Evolutionary conservation across 1,140 invertebrate genomes (phyloP).

Genomic region (Aphidius gifuensis): DNA sequence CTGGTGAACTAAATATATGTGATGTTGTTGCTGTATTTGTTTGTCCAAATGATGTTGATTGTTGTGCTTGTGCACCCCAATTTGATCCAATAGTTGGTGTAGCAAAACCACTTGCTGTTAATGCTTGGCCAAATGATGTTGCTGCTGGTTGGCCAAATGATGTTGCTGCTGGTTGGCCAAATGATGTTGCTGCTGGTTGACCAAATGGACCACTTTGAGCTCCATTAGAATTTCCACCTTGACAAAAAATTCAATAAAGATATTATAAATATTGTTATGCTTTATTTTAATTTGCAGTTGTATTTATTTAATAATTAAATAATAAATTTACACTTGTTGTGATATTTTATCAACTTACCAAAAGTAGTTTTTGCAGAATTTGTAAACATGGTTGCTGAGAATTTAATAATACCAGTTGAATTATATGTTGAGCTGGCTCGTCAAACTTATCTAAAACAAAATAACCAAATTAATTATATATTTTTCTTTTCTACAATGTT

Average conservation of each 20-base stretch:
- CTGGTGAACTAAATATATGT: constrained; percentile 60
- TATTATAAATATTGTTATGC: no score
- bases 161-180: constrained; percentile 52
- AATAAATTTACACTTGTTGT: no score
- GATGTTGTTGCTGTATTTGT: constrained; percentile 54
- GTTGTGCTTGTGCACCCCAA: constrained; percentile 57
- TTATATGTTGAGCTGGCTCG: constrained; percentile 34
- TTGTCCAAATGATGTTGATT: constrained; percentile 63
- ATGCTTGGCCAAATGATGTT: constrained; percentile 62
- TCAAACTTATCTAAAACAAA: constrained; percentile 40
- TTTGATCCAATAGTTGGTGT: constrained; percentile 49
- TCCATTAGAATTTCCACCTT: constrained; percentile 43
- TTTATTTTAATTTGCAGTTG: no score
- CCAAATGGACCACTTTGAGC: constrained; percentile 53
- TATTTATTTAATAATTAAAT: no score
- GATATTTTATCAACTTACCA: no score
- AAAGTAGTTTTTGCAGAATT: no score
- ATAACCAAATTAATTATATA: background rate
- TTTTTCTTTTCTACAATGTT: no score
- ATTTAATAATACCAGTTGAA: no score
- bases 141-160: constrained; percentile 55
- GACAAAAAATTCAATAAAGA: background rate
- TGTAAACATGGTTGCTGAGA: no score
- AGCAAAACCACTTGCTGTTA: constrained; percentile 59
- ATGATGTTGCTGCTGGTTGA: constrained; percentile 42